Percentiles rank a stretch among this genome's conserved stretches.
Conservation (phyloP, 2,797 vertebrate species). For the Eleutherodactylus coqui region DNA sequence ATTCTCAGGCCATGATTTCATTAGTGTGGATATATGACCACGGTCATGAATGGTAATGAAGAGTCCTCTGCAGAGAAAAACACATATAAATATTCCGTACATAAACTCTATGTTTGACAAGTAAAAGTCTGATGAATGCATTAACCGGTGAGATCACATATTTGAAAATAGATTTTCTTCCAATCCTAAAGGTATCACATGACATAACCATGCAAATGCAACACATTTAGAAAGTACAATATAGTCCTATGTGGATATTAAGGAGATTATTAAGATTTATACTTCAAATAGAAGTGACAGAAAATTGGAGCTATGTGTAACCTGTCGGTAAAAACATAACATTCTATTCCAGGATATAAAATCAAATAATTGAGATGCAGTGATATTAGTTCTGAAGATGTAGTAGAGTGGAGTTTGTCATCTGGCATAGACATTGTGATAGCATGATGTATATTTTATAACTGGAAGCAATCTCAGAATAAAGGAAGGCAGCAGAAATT, state of each 20-base stretch:
- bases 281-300: slow-evolving; percentile 10
- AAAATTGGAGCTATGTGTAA: background rate
- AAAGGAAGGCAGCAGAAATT: background rate
- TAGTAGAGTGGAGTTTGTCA: background rate
- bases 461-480: background rate
- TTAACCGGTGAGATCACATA: slow-evolving; percentile 35
- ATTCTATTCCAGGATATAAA: background rate
- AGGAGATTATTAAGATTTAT: background rate
- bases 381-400: background rate
- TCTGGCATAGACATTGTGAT: background rate
- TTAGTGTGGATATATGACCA: slow-evolving; percentile 87
- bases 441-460: background rate
- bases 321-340: background rate
- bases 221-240: background rate
- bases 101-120: slow-evolving; percentile 2
- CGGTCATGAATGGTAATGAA: slow-evolving; percentile 94
- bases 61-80: slow-evolving; percentile 82
- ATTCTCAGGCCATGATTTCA: slow-evolving; percentile 92
- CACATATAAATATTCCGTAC: slow-evolving; percentile 24
- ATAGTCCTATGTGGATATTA: background rate
- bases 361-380: background rate
- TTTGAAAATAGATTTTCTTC: slow-evolving; percentile 18
- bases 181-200: slow-evolving; percentile 2
- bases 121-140: slow-evolving; percentile 35
- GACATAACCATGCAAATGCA: background rate